phyloP scores from a whole-genome alignment of 2,888 invertebrate genomes.

The Lasioglossum vierecki region DNA sequence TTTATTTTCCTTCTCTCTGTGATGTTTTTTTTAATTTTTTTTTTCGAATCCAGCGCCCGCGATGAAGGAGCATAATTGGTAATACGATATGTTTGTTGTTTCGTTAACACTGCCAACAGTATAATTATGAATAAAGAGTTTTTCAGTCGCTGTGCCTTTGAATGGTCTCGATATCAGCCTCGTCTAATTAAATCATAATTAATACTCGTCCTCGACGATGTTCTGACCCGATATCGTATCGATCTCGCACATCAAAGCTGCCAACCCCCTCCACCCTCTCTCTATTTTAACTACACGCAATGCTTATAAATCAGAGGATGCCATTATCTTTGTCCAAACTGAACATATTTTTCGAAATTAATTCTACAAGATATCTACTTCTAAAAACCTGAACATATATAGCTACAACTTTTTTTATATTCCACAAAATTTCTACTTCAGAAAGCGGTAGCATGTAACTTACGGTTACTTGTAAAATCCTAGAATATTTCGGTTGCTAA shows the following conservation, averaged over 20 bases:
- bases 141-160: conserved; percentile 40
- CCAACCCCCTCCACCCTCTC: neutral
- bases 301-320: neutral
- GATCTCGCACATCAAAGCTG: conserved; percentile 12
- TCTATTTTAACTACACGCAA: neutral
- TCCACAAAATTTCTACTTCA: too few species aligned
- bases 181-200: conserved; percentile 56
- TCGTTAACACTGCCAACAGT: conserved; percentile 63
- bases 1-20: conserved; percentile 6
- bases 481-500: neutral
- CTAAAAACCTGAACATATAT: neutral
- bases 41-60: conserved; percentile 44
- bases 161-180: conserved; percentile 41
- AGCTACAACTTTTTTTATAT: neutral
- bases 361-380: neutral
- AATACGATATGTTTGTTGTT: conserved; percentile 68
- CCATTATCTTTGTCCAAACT: neutral
- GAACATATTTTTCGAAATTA: too few species aligned
- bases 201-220: conserved; percentile 37
- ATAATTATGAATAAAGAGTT: conserved; percentile 70
- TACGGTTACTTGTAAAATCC: neutral
- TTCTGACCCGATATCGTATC: conserved; percentile 26
- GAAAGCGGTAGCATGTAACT: neutral
- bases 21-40: conserved; percentile 37
- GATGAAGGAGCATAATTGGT: conserved; percentile 66